Conservation (phyloP, 2,113 vertebrate genomes). For the Chitala chitala region DNA sequence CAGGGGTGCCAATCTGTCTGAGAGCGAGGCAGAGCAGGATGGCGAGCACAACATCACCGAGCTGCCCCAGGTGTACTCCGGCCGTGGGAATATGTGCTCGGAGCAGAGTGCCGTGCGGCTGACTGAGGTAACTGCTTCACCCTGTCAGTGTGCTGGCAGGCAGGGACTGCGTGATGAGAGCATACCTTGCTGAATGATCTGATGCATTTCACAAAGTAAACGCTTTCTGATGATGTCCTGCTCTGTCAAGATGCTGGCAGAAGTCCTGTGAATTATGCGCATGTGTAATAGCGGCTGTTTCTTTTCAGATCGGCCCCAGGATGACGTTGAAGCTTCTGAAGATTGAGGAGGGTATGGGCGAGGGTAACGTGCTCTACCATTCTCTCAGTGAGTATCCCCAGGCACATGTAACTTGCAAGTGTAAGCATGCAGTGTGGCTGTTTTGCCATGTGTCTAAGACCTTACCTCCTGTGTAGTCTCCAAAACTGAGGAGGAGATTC, state of each 20-base stretch:
- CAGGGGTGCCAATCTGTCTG: conserved; percentile 79
- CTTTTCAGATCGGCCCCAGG: conserved; percentile 80
- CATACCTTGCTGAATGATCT: conserved; percentile 3
- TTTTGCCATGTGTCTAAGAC: conserved; percentile 36
- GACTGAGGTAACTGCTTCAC: conserved; percentile 68
- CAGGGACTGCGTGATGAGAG: conserved; percentile 18
- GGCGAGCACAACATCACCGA: conserved; percentile 82
- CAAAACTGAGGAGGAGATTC: conserved; percentile 73
- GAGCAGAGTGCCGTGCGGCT: conserved; percentile 85
- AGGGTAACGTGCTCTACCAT: conserved; percentile 80
- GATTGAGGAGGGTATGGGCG: conserved; percentile 79
- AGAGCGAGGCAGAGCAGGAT: conserved; percentile 85
- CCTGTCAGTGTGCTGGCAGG: neutral
- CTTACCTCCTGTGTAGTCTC: conserved; percentile 56
- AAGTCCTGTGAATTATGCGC: too few species aligned
- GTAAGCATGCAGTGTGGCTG: conserved; percentile 32
- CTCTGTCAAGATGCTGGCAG: neutral
- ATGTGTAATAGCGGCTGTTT: neutral
- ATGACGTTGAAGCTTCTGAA: conserved; percentile 80
- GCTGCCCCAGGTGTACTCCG: conserved; percentile 75
- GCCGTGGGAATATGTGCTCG: conserved; percentile 79
- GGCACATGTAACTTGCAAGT: neutral
- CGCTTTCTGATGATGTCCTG: conserved; percentile 20
- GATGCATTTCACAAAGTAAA: conserved; percentile 21
- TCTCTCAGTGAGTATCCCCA: conserved; percentile 58